These are phyloP conservation scores for Sminthurinus aureus DNA, from an alignment of 2,888 invertebrate species.

Conservation along the genomic window DNA sequence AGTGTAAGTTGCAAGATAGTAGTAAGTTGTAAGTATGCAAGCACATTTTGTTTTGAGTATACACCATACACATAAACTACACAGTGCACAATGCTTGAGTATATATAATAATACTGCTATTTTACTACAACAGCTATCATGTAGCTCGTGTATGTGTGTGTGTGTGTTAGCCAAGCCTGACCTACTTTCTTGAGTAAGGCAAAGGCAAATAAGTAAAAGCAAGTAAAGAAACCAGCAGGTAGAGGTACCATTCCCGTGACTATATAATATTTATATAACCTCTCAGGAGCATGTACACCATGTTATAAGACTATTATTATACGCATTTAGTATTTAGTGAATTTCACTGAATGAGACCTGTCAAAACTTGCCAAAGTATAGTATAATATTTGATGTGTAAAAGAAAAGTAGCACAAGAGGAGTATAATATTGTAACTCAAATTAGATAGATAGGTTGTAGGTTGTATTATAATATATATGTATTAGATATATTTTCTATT, in stretches of 20 bases:
- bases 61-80: too few relatives aligned
- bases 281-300: neutral
- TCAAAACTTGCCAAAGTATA: neutral
- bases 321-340: neutral
- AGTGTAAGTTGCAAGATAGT: neutral
- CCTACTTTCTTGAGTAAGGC: slow-evolving; percentile 10
- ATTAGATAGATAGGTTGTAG: too few relatives aligned
- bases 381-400: neutral
- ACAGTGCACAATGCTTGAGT: neutral
- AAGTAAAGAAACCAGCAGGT: neutral
- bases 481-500: too few relatives aligned
- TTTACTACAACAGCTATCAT: neutral
- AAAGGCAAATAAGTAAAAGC: neutral
- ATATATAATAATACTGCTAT: neutral
- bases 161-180: slow-evolving; percentile 7
- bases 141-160: too few relatives aligned
- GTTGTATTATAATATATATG: too few relatives aligned
- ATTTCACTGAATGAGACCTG: neutral
- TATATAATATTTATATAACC: neutral
- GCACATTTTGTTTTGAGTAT: too few relatives aligned
- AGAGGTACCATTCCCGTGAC: neutral
- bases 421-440: too few relatives aligned
- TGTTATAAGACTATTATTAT: neutral
- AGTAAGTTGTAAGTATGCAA: too few relatives aligned
- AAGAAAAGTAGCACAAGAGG: too few relatives aligned